phyloP scores from a whole-genome alignment of 2,888 invertebrate species.

The Ophonus ardosiacus region DNA sequence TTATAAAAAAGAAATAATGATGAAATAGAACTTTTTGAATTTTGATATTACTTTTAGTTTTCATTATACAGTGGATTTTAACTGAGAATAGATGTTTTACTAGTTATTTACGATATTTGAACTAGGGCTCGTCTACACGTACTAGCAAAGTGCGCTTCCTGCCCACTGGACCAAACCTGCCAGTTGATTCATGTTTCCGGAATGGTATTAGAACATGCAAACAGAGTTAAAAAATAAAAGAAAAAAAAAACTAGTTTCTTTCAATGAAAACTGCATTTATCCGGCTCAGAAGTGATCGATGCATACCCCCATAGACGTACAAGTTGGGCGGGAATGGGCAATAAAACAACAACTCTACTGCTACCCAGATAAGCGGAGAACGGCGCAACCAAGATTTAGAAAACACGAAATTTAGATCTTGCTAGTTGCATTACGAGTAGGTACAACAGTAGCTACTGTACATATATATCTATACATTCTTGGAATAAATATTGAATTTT shows the following conservation, averaged over 20 bases:
- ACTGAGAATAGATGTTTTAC: too few relatives aligned
- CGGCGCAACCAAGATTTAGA: slow-evolving; percentile 27
- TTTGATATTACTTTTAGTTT: too few relatives aligned
- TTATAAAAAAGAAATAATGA: too few relatives aligned
- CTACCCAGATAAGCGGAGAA: slow-evolving; percentile 27
- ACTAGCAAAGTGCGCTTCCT: neutral
- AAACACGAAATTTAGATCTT: slow-evolving; percentile 34
- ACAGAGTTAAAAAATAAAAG: neutral
- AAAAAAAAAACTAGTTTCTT: neutral
- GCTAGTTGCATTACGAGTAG: neutral
- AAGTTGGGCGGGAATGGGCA: slow-evolving; percentile 29
- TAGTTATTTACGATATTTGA: neutral
- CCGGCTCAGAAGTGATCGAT: slow-evolving; percentile 11
- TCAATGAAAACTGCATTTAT: slow-evolving; percentile 32
- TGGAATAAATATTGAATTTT: slow-evolving; percentile 38
- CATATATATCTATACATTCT: slow-evolving; percentile 24
- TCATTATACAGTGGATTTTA: too few relatives aligned
- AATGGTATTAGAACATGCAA: neutral
- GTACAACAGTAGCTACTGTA: slow-evolving; percentile 1
- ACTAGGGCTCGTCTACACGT: neutral
- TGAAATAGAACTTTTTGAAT: too few relatives aligned
- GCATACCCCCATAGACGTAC: slow-evolving; percentile 30
- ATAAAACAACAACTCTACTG: slow-evolving; percentile 29
- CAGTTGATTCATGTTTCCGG: neutral
- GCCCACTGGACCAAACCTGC: neutral